Percentiles rank a stretch among this genome's conserved stretches.
Conservation (phyloP, 2,113 vertebrate species). For the Redunca redunca region DNA sequence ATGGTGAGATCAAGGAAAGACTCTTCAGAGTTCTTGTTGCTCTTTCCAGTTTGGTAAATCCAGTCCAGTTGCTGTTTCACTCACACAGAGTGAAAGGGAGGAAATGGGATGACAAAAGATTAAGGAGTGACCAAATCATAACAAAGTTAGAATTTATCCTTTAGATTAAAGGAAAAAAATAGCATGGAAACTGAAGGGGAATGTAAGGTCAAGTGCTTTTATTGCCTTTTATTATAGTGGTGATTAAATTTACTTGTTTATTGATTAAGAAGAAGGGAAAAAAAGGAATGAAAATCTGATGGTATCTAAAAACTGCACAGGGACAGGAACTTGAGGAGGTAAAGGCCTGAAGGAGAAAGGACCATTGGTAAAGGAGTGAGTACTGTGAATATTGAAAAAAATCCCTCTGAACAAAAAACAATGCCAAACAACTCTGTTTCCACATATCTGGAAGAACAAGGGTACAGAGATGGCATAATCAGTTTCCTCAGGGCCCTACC, state of each 20-base stretch:
- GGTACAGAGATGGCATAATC: background rate
- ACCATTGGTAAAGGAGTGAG: background rate
- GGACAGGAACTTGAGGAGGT: background rate
- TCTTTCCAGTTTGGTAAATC: background rate
- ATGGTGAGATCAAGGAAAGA: background rate
- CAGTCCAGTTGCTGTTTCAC: background rate
- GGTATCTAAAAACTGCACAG: background rate
- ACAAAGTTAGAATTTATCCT: background rate
- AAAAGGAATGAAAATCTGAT: background rate
- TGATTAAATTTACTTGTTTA: background rate
- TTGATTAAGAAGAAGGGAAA: background rate
- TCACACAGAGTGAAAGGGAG: background rate
- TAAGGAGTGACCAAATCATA: background rate
- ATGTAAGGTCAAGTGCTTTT: background rate
- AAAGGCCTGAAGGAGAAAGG: background rate
- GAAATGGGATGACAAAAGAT: background rate
- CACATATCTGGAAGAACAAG: background rate
- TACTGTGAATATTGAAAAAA: background rate
- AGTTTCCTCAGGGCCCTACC: background rate
- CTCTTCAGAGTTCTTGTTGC: background rate
- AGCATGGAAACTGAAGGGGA: background rate
- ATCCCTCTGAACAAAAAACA: background rate
- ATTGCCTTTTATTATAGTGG: background rate
- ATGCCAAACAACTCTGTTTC: background rate
- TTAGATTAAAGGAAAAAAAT: background rate